Evolutionary conservation across 2,113 vertebrate genomes (phyloP), one percentile per base, ranked within the genome.

Genomic region (Epinephelus fuscoguttatus): DNA sequence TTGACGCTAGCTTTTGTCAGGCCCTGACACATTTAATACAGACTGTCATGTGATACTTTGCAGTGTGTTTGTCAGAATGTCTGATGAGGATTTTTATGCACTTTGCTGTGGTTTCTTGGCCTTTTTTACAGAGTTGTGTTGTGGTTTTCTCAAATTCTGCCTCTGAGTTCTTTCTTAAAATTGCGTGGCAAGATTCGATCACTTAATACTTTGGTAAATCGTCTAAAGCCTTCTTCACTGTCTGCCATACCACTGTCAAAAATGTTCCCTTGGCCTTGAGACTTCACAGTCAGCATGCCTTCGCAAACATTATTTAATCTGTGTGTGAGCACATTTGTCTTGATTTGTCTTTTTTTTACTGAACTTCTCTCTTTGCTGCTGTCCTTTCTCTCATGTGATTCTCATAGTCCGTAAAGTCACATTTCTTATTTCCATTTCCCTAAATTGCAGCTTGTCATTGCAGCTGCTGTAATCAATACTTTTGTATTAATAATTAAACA

Each of bases 91-190:
- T 56, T 88, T 84, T 76, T 47, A 59, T 71, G 63, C 78, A 47
- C 86, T 92, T 89, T 87, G 66, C 84, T 84, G 86, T 83, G 86
- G 88, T 83, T 86, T 81, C 37, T 84, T n/a, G 14, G 27, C 4
- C 6, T 30, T 67, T 80, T 78, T 55, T 69, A 37, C 42, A 75
- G 33, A 62, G 61, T 70, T 81, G 64, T 75, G 37, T 77, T 84
- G 64, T 79, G 82, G 84, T 70, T 70, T 84, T 86, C 74, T 88
- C 70, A 62, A 70, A 62, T 85, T 83, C 52, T 80, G 56, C 61
- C 59, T 67, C 19, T 33, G 15, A 49, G 59, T 79, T 78, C 56
- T 79, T 78, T 79, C 56, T 70, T 60, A 56, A 70, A 81, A 37
- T 53, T 40, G 60, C 49, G 11, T 70, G 64, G 23, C 27, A 74